Conservation (phyloP, 2,797 vertebrate species). For the Notolabrus celidotus region DNA sequence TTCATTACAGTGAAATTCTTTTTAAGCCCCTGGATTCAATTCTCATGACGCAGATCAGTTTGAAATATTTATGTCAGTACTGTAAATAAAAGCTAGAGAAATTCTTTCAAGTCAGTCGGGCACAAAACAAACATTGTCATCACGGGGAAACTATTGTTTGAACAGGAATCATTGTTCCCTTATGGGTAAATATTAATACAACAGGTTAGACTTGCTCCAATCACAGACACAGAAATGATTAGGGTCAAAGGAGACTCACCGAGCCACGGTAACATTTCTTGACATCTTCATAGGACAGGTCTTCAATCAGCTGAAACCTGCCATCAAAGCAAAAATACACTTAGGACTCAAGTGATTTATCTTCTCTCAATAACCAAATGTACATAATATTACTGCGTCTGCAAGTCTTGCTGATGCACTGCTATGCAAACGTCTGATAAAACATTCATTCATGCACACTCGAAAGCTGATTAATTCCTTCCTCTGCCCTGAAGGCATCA, state of each 20-base stretch:
- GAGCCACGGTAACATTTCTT: constrained; percentile 85
- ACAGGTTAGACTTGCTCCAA: not conserved
- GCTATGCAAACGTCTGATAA: not conserved
- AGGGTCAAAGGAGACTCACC: constrained; percentile 68
- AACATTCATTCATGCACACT: not conserved
- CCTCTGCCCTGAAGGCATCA: not conserved
- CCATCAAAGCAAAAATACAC: constrained; percentile 11
- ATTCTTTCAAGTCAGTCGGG: constrained; percentile 2
- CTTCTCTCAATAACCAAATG: not conserved
- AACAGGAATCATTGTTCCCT: too few relatives aligned
- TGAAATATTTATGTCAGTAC: too few relatives aligned
- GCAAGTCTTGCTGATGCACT: not conserved
- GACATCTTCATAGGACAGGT: constrained; percentile 82
- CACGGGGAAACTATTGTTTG: not conserved
- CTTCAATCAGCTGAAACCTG: constrained; percentile 82
- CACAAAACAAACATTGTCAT: not conserved
- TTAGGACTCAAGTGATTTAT: not conserved
- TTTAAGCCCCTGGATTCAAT: too few relatives aligned
- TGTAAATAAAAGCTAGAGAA: too few relatives aligned
- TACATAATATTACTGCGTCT: not conserved
- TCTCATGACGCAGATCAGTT: too few relatives aligned
- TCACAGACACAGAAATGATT: not conserved
- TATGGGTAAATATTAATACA: not conserved
- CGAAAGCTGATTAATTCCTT: not conserved
- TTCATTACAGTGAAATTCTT: too few relatives aligned